Base-by-base conservation (phyloP, 2,797 vertebrate genomes). In the Oceanodroma leucorhoa region DNA sequence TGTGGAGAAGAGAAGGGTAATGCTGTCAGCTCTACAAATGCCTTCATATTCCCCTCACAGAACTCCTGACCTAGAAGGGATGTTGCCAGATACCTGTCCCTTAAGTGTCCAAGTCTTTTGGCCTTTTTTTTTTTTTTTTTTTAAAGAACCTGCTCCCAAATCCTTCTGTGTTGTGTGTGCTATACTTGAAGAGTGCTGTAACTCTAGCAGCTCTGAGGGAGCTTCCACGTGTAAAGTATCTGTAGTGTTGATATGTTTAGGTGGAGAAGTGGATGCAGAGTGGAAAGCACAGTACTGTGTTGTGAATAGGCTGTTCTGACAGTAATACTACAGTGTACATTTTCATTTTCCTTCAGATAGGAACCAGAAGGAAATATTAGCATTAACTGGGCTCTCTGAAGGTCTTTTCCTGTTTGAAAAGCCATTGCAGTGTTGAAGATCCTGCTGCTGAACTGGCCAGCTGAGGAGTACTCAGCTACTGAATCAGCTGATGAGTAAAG, bases 401-500 rank as follows among this genome's bases (percentile, higher is more conserved):
- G 78, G 75, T 71, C 60, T 90, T 94, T 83, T 43, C 60, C 89
- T 92, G 89, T 91, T 93, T 92, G 92, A 90, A 94, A 94, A 95
- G 32, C 64, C 78, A 85, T 77, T 95, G 80, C 92, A 95, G 38
- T 84, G 26, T 92, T 93, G 94, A 94, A 96, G 92, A 94, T 95
- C 71, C 78, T 95, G 62, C 62, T 0, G 10, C 55, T 96, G 71
- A 89, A 73, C 88, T 91, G 84, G 57, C 55, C 93, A 92, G 93
- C 93, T 95, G 95, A 94, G 83, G 78, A 92, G 34, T 89, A 79
- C 95, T 95, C 92, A 95, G 90, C 87, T 95, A 29, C 67, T 95
- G 96, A 96, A 90, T 95, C 90, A 95, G 92, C 88, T 94, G 78
- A 94, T 96, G 95, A 95, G 53, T 91, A 95, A 95, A 95, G 75